Evolutionary conservation across 2,797 vertebrate species (phyloP), one percentile per base, ranked within the genome.

Genomic region (Neomorphus geoffroyi): DNA sequence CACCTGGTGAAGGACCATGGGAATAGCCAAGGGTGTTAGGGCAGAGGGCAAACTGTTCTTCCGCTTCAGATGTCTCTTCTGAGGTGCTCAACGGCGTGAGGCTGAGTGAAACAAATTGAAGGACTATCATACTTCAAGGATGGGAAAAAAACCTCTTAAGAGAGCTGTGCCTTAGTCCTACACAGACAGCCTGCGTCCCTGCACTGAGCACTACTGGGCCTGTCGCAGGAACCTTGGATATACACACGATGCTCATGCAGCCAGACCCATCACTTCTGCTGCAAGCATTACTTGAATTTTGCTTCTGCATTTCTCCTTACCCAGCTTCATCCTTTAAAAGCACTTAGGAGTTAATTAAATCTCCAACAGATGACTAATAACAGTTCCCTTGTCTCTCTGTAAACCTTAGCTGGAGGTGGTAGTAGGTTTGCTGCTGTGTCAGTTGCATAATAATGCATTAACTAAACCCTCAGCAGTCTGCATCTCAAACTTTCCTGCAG

Each of bases 171-270:
- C 54, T 7, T 10, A 41, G 24, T 19, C 28, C 6, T 1, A 11
- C 3, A 14, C 6, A 18, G 8, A 8, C 5, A 18, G 3, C 2
- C 30, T 19, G 0, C 5, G 4, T 39, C 30, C 19, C 18, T 66
- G 13, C 10, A 27, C 62, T n/a, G 18, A 33, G 13, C 9, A 9
- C 27, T 39, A n/a, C 43, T 32, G 3, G 21, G 9, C 13, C 43
- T 30, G 5, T 17, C 46, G 32, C n/a, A 43, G 51, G 15, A 30
- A 50, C 70, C 10, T 35, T 35, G 4, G 9, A 6, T 13, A 1
- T 1, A 6, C 4, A 15, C 51, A 9, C 2, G 0, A 18, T 24
- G 9, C 22, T 79, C 8, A 27, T 2, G 2, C 39, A 88, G 13
- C 7, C 54, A 86, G 7, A 26, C 13, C 6, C 18, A 21, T 7